Base-by-base conservation (phyloP, 2,888 invertebrate species). In the Oscheius sp. region DNA sequence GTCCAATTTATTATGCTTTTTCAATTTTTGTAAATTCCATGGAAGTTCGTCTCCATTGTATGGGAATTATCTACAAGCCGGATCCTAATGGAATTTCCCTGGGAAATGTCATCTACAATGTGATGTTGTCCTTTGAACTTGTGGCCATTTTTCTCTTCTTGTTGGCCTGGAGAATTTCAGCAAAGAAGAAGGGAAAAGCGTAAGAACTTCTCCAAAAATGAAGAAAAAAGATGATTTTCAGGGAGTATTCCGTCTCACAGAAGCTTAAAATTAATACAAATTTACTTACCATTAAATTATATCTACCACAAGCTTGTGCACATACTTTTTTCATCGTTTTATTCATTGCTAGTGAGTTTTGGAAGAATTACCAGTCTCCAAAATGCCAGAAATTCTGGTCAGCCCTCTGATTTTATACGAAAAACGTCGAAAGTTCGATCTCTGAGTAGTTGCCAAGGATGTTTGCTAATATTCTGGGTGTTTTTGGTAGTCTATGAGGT, bases 31-130 rank as follows among this genome's bases (percentile, higher is more conserved):
- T 25, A 13, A 58, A 58, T 29, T 27, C 58, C 9, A 27, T 58
- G 25, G 58, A 58, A 58, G 7, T 25, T 2, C 58, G 58, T 27
- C 58, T 58, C 29, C 58, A 58, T 12, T 58, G 58, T 27, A 58
- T 27, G 25, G 58, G 58, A 27, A 58, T 58, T 2, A 27, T 58
- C 35, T 58, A 58, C 58, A 58, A 58, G n/a, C 35, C 29, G 5
- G 58, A 58, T n/a, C 58, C 58, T 0, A 58, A 29, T 2, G 16
- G n/a, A 16, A 29, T 58, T 18, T 58, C 58, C n/a, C n/a, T 27
- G 27, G 58, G 58, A 0, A 58, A 58, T 1, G 27, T 29, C 12
- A 25, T 58, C 58, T 58, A 58, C 58, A 25, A 58, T 58, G n/a
- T 27, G 3, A 58, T 58, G 58, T n/a, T 58, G 2, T n/a, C 27